phyloP scores from a whole-genome alignment of 2,113 vertebrate genomes.

The Balaenoptera acutorostrata region DNA sequence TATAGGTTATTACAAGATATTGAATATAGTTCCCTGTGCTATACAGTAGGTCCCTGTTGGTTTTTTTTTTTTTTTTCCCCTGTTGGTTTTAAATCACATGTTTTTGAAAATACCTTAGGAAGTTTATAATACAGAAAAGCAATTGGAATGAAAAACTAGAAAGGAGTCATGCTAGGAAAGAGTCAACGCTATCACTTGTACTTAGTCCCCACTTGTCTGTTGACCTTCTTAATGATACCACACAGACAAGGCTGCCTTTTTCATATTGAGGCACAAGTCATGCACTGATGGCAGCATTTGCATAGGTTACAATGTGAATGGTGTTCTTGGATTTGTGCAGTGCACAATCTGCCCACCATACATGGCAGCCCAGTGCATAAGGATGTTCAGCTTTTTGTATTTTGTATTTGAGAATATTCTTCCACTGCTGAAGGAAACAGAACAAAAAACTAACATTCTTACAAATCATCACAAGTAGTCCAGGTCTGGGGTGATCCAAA shows the following conservation, averaged over 20 bases:
- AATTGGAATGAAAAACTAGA: not conserved
- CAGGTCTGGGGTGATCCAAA: not conserved
- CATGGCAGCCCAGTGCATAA: not conserved
- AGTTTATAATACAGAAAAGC: not conserved
- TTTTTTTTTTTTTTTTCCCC: not conserved
- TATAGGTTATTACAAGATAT: not conserved
- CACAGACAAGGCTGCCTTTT: not conserved
- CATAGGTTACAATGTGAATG: not conserved
- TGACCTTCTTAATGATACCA: too few species aligned
- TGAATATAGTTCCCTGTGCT: not conserved
- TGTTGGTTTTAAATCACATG: not conserved
- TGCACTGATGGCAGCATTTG: not conserved
- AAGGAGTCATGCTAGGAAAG: not conserved
- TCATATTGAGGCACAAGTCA: not conserved
- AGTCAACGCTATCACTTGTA: not conserved
- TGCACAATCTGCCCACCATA: not conserved
- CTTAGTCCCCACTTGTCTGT: not conserved
- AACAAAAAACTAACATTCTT: not conserved
- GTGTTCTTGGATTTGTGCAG: not conserved
- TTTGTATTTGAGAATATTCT: not conserved
- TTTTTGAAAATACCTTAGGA: not conserved
- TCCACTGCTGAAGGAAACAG: not conserved
- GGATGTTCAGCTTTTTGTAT: not conserved
- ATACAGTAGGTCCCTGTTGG: not conserved
- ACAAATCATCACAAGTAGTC: not conserved